Base-by-base conservation (phyloP, 2,113 vertebrate species). In the Cinclus cinclus region DNA sequence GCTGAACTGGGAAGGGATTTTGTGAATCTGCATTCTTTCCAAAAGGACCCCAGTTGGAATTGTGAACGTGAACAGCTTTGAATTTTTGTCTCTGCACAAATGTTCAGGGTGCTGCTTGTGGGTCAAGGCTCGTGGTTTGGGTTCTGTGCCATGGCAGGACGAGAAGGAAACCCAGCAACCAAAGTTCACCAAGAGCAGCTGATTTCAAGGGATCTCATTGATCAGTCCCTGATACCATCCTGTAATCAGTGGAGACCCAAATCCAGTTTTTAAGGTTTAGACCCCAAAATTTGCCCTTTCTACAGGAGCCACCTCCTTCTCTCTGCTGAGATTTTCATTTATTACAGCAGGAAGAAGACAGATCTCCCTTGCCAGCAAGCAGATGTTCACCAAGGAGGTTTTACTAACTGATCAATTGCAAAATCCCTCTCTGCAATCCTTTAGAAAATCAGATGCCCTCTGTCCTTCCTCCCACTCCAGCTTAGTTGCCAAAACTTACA, bases 391-490 rank as follows among this genome's bases (percentile, higher is more conserved):
- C n/a, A 44, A 75, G 78, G 46, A 46, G 67, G 13, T 82, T 90
- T 90, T 59, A 46, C 49, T 31, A 33, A 95, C 35, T 76, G 92
- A 97, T 93, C 87, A 90, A 82, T 95, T 95, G 90, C 92, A 93
- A 95, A 95, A 93, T 86, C 94, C 64, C 77, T 74, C 70, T 15
- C 58, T 97, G 94, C 89, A 95, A 95, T 89, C 70, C 49, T 85
- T 42, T 9, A 71, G 67, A 87, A 93, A 94, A 95, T 88, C 68
- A 92, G 87, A 92, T 95, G 95, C 92, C 88, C 91, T 92, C 68
- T 95, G 92, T 81, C 80, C 95, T 95, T 93, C 94, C 95, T 97
- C 92, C 96, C 81, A 87, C 90, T 88, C 83, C 68, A 56, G 88
- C 44, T 53, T 11, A 81, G 71, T 62, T 94, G 90, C 94, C 92